phyloP scores from a whole-genome alignment of 2,888 invertebrate genomes.

The Eurytoma californica region DNA sequence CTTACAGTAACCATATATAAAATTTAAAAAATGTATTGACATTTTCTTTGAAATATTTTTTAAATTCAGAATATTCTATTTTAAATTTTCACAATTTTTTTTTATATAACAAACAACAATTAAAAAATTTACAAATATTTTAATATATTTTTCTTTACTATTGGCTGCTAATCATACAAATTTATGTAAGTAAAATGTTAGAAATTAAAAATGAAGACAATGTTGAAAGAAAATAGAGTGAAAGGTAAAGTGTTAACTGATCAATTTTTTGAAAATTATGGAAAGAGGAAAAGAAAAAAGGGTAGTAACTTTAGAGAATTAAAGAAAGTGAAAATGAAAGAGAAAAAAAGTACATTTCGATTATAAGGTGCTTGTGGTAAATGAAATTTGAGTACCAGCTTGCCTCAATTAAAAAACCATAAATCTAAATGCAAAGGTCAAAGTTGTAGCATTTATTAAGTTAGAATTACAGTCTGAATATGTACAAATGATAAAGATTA shows the following conservation, averaged over 20 bases:
- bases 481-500: constrained; percentile 66
- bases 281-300: not conserved
- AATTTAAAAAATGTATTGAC: constrained; percentile 47
- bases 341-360: constrained; percentile 6
- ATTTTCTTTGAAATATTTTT: constrained; percentile 49
- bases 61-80: constrained; percentile 62
- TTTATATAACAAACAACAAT: constrained; percentile 51
- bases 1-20: no score
- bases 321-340: not conserved
- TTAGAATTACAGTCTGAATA: constrained; percentile 69
- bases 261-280: not conserved
- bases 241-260: not conserved
- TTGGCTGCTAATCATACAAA: not conserved
- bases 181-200: constrained; percentile 13
- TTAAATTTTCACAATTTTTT: constrained; percentile 49
- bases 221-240: not conserved
- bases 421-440: constrained; percentile 40
- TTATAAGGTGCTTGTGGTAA: constrained; percentile 9
- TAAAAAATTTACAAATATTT: constrained; percentile 27
- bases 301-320: not conserved
- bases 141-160: constrained; percentile 43
- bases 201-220: not conserved
- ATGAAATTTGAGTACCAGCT: constrained; percentile 23
- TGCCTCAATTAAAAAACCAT: constrained; percentile 28
- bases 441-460: constrained; percentile 63